Percentiles rank a stretch among this genome's conserved stretches.
Conservation (phyloP, 2,888 invertebrate species). For the Melolontha melolontha region DNA sequence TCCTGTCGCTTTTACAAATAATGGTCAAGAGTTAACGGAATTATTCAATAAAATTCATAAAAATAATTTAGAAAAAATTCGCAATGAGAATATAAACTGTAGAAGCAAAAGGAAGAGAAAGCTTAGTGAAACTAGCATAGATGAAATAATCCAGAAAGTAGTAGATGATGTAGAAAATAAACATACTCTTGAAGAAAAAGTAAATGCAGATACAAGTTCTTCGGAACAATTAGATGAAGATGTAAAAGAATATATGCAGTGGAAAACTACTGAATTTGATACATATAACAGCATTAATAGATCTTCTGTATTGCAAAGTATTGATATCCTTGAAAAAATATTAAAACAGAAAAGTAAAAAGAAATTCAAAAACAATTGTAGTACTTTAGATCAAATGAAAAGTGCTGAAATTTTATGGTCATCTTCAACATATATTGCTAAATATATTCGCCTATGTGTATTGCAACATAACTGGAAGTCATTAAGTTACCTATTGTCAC, state of each 20-base stretch:
- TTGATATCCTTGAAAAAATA: slow-evolving; percentile 22
- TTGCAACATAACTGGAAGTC: slow-evolving; percentile 30
- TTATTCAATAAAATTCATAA: slow-evolving; percentile 16
- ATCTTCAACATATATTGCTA: slow-evolving; percentile 21
- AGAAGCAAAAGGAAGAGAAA: slow-evolving; percentile 21
- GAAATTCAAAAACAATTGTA: not conserved
- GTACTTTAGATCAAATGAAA: not conserved
- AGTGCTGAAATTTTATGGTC: slow-evolving; percentile 19
- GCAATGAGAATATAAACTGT: slow-evolving; percentile 10
- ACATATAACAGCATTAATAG: slow-evolving; percentile 35
- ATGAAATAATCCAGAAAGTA: slow-evolving; percentile 22
- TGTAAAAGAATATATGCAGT: slow-evolving; percentile 20
- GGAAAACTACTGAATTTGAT: slow-evolving; percentile 29
- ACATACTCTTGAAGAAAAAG: not conserved
- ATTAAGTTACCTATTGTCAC: slow-evolving; percentile 10
- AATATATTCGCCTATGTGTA: slow-evolving; percentile 24
- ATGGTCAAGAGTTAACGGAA: slow-evolving; percentile 2
- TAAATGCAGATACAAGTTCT: not conserved
- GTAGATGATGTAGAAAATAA: not conserved
- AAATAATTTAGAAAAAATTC: slow-evolving; percentile 20
- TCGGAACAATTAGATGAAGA: not conserved
- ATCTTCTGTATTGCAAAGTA: slow-evolving; percentile 9
- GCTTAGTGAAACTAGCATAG: slow-evolving; percentile 17
- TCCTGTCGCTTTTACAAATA: too few relatives aligned
- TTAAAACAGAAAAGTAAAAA: slow-evolving; percentile 14